Evolutionary conservation across 2,888 invertebrate genomes (phyloP).

Genomic region (Diloba caeruleocephala): DNA sequence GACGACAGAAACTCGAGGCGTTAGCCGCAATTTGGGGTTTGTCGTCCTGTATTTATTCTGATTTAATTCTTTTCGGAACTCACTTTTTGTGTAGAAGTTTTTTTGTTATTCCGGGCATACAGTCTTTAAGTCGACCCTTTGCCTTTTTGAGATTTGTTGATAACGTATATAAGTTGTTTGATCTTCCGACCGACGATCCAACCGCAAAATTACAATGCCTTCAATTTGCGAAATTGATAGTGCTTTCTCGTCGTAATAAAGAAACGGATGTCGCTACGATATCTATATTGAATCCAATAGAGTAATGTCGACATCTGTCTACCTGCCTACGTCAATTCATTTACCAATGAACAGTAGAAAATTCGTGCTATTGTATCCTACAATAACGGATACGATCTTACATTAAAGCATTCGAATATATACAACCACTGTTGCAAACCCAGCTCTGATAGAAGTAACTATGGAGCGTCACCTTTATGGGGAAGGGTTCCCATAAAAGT

Average conservation of each 20-base stretch:
- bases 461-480: too few relatives aligned
- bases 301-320: too few relatives aligned
- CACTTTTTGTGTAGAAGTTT: constrained; percentile 23
- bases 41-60: constrained; percentile 38
- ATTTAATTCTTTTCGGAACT: constrained; percentile 46
- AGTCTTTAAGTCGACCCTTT: constrained; percentile 34
- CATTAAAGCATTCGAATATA: too few relatives aligned
- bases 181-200: constrained; percentile 35
- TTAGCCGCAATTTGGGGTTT: constrained; percentile 35
- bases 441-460: too few relatives aligned
- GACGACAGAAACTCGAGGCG: constrained; percentile 28
- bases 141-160: constrained; percentile 45
- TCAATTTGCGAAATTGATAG: constrained; percentile 34
- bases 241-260: constrained; percentile 10
- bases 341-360: too few relatives aligned
- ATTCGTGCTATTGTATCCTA: too few relatives aligned
- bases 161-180: constrained; percentile 45
- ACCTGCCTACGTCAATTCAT: too few relatives aligned
- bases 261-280: background rate
- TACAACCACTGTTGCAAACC: too few relatives aligned
- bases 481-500: too few relatives aligned
- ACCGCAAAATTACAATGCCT: constrained; percentile 36
- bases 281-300: background rate
- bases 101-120: constrained; percentile 40
- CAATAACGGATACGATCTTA: too few relatives aligned